phyloP scores from a whole-genome alignment of 2,797 vertebrate species.

The Clarias pachynema region DNA sequence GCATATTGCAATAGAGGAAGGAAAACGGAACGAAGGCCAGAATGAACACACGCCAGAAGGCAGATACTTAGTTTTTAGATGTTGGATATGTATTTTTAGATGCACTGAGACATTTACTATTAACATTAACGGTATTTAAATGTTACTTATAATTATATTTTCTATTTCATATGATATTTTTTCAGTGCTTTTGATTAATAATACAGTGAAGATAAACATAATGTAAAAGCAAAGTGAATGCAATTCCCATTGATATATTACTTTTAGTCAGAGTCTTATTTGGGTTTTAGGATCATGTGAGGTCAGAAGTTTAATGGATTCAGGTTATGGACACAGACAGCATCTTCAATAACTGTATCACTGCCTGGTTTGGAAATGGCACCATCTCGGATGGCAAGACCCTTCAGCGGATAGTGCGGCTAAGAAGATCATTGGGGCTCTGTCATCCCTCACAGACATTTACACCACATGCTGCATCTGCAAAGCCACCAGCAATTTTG shows the following conservation, averaged over 20 bases:
- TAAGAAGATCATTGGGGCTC: too few relatives aligned
- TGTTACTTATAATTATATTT: not conserved
- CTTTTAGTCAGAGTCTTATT: not conserved
- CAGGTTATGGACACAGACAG: not conserved
- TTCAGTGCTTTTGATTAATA: not conserved
- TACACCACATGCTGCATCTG: not conserved
- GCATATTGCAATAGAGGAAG: constrained; percentile 14
- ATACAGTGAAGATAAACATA: not conserved
- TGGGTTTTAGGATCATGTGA: not conserved
- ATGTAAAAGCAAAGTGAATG: not conserved
- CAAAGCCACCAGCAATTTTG: too few relatives aligned
- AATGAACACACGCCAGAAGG: not conserved
- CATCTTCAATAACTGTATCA: too few relatives aligned
- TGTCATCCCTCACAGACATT: not conserved
- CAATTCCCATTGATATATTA: not conserved
- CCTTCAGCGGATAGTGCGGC: too few relatives aligned
- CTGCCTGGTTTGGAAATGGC: too few relatives aligned
- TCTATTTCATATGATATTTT: not conserved
- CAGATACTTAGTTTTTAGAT: not conserved
- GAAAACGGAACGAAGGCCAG: not conserved
- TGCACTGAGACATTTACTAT: not conserved
- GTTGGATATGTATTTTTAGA: not conserved
- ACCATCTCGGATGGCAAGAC: too few relatives aligned
- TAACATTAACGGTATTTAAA: not conserved
- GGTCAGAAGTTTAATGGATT: not conserved